A percentile compares a stretch with the other conserved stretches of the same genome.
phyloP scores from a whole-genome alignment of 2,888 invertebrate species.

The Aplocera efformata region DNA sequence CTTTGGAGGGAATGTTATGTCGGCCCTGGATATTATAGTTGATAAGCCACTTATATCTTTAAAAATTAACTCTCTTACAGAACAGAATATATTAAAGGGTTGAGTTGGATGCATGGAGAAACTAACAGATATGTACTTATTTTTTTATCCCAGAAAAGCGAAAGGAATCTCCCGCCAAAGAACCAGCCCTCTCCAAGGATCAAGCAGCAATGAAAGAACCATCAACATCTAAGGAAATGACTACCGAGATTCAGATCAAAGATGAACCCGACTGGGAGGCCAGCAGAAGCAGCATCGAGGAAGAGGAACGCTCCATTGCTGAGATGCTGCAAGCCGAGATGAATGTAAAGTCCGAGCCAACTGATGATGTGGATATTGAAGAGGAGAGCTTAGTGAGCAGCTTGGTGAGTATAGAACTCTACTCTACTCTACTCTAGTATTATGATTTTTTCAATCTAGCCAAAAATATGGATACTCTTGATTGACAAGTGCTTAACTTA shows the following conservation, averaged over 20 bases:
- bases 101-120: too few relatives aligned
- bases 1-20: too few relatives aligned
- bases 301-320: slow-evolving; percentile 83
- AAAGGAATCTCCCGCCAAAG: slow-evolving; percentile 30
- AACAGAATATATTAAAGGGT: too few relatives aligned
- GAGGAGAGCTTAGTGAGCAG: slow-evolving; percentile 66
- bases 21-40: too few relatives aligned
- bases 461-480: too few relatives aligned
- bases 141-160: slow-evolving; percentile 50
- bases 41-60: too few relatives aligned
- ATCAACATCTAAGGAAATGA: slow-evolving; percentile 13
- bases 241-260: slow-evolving; percentile 59
- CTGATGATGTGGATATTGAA: slow-evolving; percentile 79
- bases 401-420: too few relatives aligned
- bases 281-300: slow-evolving; percentile 73
- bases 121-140: too few relatives aligned
- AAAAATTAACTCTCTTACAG: too few relatives aligned
- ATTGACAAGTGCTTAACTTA: too few relatives aligned
- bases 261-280: slow-evolving; percentile 85
- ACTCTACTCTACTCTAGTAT: too few relatives aligned
- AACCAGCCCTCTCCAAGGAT: slow-evolving; percentile 3
- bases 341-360: slow-evolving; percentile 83
- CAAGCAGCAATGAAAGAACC: slow-evolving; percentile 25
- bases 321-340: slow-evolving; percentile 85
- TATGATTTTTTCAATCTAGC: too few relatives aligned